These are phyloP conservation scores for Cancer borealis DNA, from an alignment of 2,888 invertebrate genomes.

Conservation along the genomic window DNA sequence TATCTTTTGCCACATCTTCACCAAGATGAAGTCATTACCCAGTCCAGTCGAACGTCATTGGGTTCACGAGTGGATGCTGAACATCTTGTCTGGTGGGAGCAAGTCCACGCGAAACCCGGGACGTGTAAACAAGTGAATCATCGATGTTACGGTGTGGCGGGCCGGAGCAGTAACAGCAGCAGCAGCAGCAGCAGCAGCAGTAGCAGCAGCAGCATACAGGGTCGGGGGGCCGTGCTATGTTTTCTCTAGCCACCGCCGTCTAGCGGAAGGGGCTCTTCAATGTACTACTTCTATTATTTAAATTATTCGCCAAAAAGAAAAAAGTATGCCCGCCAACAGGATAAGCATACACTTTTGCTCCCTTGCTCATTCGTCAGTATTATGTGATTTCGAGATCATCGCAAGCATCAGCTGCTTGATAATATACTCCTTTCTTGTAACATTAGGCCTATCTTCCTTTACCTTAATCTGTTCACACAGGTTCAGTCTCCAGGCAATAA, in stretches of 20 bases:
- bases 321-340: constrained; percentile 27
- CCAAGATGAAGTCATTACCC: constrained; percentile 11
- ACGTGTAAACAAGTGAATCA: not conserved
- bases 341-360: constrained; percentile 52
- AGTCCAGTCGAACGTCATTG: not conserved
- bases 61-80: not conserved
- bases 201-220: constrained; percentile 49
- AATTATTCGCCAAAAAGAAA: constrained; percentile 59
- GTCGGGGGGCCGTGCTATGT: constrained; percentile 40
- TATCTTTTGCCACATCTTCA: not conserved
- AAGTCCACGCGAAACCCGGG: not conserved
- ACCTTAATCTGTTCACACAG: constrained; percentile 59
- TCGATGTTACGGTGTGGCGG: constrained; percentile 32
- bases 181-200: constrained; percentile 43
- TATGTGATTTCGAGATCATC: constrained; percentile 69
- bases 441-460: constrained; percentile 65
- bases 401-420: constrained; percentile 68
- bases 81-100: not conserved
- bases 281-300: constrained; percentile 47
- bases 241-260: constrained; percentile 46
- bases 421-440: constrained; percentile 55
- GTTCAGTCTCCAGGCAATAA: constrained; percentile 71
- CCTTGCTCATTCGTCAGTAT: constrained; percentile 75
- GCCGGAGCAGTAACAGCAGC: constrained; percentile 49
- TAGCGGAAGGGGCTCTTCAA: constrained; percentile 41